A percentile compares a stretch with the other conserved stretches of the same genome.
Conservation (phyloP, 2,888 invertebrate species). For the Serripes groenlandicus region DNA sequence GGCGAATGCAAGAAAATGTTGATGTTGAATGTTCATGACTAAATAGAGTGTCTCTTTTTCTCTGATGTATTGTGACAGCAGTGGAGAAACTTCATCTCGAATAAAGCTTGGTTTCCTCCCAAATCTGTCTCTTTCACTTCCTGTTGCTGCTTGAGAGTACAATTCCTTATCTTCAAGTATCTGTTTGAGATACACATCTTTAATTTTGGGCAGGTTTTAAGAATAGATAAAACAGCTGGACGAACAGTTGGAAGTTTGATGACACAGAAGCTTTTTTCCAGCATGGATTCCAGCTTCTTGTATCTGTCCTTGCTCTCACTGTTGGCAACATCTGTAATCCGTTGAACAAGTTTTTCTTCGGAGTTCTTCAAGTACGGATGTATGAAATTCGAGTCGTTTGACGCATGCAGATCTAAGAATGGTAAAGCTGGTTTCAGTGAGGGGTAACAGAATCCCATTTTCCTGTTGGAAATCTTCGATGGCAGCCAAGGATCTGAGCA, state of each 20-base stretch:
- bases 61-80: conserved; percentile 95
- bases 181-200: conserved; percentile 93
- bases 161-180: conserved; percentile 89
- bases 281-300: conserved; percentile 94
- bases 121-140: conserved; percentile 99
- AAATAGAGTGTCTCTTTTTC: conserved; percentile 97
- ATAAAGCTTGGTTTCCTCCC: conserved; percentile 98
- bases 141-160: conserved; percentile 97
- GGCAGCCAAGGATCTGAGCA: conserved; percentile 99
- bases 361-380: conserved; percentile 88
- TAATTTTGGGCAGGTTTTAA: conserved; percentile 96
- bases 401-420: conserved; percentile 97
- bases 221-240: conserved; percentile 97
- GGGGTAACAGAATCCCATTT: conserved; percentile 89
- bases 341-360: conserved; percentile 81
- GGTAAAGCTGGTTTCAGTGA: conserved; percentile 98
- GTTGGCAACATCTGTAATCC: conserved; percentile 80
- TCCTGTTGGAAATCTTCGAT: conserved; percentile 98
- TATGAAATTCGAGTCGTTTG: conserved; percentile 96
- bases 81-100: conserved; percentile 98
- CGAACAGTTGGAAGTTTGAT: conserved; percentile 94
- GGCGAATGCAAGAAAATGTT: conserved; percentile 94
- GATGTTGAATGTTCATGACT: conserved; percentile 90
- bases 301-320: conserved; percentile 88
- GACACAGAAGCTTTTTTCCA: conserved; percentile 97